Evolutionary conservation across 2,888 invertebrate genomes (phyloP).

Genomic region (Agrotis exclamationis): DNA sequence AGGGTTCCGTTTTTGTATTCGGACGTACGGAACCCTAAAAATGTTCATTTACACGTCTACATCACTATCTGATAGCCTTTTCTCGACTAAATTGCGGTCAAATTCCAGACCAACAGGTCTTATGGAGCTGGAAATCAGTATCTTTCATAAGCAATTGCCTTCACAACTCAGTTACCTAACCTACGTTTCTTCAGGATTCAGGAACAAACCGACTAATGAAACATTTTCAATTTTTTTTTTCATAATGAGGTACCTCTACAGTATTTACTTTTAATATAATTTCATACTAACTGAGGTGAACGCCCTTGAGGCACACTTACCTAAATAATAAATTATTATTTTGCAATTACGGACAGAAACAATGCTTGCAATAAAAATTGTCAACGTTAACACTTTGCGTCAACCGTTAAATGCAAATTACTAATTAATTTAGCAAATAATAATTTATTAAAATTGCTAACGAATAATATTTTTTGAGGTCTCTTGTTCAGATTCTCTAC

Average conservation of each 20-base stretch:
- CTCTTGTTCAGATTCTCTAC: constrained; percentile 7
- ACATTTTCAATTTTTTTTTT: not conserved
- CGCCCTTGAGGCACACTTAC: constrained; percentile 81
- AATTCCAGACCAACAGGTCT: no score
- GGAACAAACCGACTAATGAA: not conserved
- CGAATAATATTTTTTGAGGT: constrained; percentile 13
- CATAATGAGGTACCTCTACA: not conserved
- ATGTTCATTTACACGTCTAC: no score
- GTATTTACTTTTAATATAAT: constrained; percentile 1
- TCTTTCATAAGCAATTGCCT: no score
- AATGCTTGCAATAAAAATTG: constrained; percentile 68
- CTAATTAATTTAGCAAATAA: constrained; percentile 7
- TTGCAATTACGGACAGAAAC: constrained; percentile 74
- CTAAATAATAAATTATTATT: constrained; percentile 75
- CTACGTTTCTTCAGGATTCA: not conserved
- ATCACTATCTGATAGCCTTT: no score
- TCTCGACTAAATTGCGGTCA: no score
- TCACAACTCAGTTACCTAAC: no score
- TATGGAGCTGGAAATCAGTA: no score
- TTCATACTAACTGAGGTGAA: constrained; percentile 71
- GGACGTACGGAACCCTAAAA: no score
- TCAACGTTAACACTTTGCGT: constrained; percentile 40
- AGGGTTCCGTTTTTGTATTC: no score
- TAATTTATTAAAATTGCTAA: constrained; percentile 2
- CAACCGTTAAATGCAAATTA: constrained; percentile 18